Percentiles rank a stretch among this genome's conserved stretches.
These are phyloP conservation scores for Hybognathus amarus DNA, from an alignment of 2,797 vertebrate species.

Conservation along the genomic window DNA sequence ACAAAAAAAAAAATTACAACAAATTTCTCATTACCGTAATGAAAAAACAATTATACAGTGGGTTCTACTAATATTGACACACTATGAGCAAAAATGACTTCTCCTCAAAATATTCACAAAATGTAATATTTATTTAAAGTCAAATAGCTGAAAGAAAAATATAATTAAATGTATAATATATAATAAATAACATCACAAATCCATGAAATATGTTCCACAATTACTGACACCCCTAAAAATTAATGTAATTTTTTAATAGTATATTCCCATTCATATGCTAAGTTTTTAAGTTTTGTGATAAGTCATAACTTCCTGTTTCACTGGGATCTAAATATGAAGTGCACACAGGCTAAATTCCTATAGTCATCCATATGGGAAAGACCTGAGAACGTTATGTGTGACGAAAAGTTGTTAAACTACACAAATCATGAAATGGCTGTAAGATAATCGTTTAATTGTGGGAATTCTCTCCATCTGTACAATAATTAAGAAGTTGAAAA, in stretches of 20 bases:
- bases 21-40: neutral
- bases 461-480: no score
- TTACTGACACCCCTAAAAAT: no score
- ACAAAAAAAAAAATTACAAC: neutral
- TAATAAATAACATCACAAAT: no score
- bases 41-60: neutral
- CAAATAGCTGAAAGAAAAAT: no score
- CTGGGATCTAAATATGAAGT: neutral
- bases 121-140: no score
- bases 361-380: neutral
- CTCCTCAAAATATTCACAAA: no score
- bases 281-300: neutral
- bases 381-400: neutral
- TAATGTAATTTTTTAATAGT: no score
- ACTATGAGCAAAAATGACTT: neutral
- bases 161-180: no score
- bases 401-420: no score
- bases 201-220: no score
- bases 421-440: neutral
- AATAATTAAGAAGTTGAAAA: neutral
- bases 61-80: neutral
- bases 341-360: no score
- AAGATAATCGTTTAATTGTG: neutral
- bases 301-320: neutral
- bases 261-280: no score